These are phyloP conservation scores for Erithacus rubecula DNA, from an alignment of 2,797 vertebrate genomes.

Conservation along the genomic window DNA sequence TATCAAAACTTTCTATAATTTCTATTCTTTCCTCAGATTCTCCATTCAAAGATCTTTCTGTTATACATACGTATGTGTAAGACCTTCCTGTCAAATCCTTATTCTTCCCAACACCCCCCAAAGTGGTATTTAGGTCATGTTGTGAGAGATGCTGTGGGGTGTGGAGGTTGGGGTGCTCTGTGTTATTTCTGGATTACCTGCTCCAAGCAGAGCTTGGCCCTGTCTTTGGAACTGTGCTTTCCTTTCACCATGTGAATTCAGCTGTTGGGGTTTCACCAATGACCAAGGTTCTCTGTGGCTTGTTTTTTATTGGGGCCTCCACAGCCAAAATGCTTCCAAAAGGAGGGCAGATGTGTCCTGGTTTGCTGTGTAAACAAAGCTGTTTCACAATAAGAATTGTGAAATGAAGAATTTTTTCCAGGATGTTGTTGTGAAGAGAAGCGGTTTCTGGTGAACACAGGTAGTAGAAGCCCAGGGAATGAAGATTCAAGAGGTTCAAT, in stretches of 20 bases:
- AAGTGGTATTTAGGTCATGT: neutral
- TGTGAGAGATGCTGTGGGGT: neutral
- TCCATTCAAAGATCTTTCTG: too few species aligned
- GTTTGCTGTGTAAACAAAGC: neutral
- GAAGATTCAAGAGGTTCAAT: neutral
- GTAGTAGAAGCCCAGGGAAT: neutral
- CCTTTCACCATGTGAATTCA: neutral
- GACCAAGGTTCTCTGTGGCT: neutral
- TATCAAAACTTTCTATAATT: too few species aligned
- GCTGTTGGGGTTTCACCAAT: neutral
- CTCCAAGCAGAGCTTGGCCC: neutral
- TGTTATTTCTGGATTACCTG: neutral
- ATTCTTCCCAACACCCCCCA: too few species aligned
- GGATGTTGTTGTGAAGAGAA: neutral
- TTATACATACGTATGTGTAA: too few species aligned
- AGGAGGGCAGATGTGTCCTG: neutral
- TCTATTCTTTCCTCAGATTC: too few species aligned
- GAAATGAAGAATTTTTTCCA: neutral
- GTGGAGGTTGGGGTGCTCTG: neutral
- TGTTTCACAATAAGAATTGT: neutral
- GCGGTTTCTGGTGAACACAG: neutral
- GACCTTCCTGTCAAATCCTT: too few species aligned
- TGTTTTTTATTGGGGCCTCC: fast-evolving
- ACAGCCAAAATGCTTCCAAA: neutral
- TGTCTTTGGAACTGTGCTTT: neutral